These are phyloP conservation scores for Diploscapter pachys DNA, from an alignment of 1,140 invertebrate genomes.

Conservation along the genomic window DNA sequence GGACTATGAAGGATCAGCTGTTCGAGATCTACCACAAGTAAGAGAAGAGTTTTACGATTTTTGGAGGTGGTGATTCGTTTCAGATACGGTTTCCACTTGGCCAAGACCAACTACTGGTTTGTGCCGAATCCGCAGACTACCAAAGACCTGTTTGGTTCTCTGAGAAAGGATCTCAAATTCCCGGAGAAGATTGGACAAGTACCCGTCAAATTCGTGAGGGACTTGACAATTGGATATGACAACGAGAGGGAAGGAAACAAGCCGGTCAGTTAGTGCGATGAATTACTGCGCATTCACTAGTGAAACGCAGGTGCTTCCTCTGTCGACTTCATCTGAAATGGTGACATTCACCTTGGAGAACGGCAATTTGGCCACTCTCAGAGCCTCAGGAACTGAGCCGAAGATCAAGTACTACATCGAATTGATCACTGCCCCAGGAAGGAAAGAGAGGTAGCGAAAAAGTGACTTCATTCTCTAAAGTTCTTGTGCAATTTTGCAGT, in stretches of 20 bases:
- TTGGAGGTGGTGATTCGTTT: constrained; percentile 1
- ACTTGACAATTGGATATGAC: constrained; percentile 82
- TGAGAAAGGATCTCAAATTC: constrained; percentile 67
- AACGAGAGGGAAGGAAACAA: constrained; percentile 71
- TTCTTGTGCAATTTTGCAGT: constrained; percentile 15
- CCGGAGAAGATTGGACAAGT: constrained; percentile 73
- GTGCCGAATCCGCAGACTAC: constrained; percentile 48
- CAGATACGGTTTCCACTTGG: constrained; percentile 55
- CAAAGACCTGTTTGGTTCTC: constrained; percentile 45
- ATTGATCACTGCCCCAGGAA: constrained; percentile 63
- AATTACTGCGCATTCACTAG: background rate
- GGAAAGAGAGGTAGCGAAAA: constrained; percentile 32
- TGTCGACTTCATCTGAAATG: constrained; percentile 81
- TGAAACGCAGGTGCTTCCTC: constrained; percentile 67
- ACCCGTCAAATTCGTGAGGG: constrained; percentile 73
- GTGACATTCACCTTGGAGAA: constrained; percentile 89
- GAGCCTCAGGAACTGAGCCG: constrained; percentile 96
- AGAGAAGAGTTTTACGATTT: constrained; percentile 40
- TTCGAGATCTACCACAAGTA: constrained; percentile 75
- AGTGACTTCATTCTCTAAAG: background rate
- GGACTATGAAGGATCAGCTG: constrained; percentile 74
- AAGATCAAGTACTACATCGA: constrained; percentile 98
- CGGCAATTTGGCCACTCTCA: constrained; percentile 78
- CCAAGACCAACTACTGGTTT: constrained; percentile 51
- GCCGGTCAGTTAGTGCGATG: constrained; percentile 64